Base-by-base conservation (phyloP, 2,797 vertebrate genomes). In the Lacerta viridis region DNA sequence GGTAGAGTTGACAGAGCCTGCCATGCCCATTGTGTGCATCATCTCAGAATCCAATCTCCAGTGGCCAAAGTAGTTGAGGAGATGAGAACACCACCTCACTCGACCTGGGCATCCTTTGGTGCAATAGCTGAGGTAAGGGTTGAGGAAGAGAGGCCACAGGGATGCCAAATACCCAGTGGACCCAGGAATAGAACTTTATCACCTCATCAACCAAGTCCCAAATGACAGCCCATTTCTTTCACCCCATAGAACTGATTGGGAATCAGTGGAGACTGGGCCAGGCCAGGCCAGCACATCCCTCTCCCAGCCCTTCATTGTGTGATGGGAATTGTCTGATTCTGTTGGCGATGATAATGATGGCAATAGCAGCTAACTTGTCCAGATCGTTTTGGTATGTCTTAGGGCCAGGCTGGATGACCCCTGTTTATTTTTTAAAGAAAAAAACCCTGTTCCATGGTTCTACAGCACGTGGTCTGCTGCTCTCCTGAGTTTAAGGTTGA, bases 401-500 rank as follows among this genome's bases (percentile, higher is more conserved):
- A 27, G 18, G 59, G 59, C 59, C 2, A 11, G 39, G 23, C 41
- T 77, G 69, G n/a, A 36, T 74, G n/a, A 39, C 68, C 79, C 27
- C 33, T 33, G 33, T n/a, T 64, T 17, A 9, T 46, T 46, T 3
- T 11, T 9, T 2, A 17, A 2, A 5, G 18, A 8, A 29, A 15
- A 4, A 39, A 17, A 71, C 18, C 18, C 7, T 33, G 68, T 7
- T 25, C 39, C 69, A 27, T 33, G 1, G 23, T 72, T 79, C 10
- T 50, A 5, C 23, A 23, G 46, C 8, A 5, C 23, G 13, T 36
- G 41, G 20, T n/a, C 68, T 15, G 7, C 71, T 6, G 33, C 2
- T 85, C 23, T 46, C 18, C 41, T 6, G 89, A 90, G 94, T 95
- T 93, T 90, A 95, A 93, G 64, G 90, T 93, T 88, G 85, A 91